Evolutionary conservation across 2,113 vertebrate species (phyloP), one percentile per base, ranked within the genome.

Genomic region (Otus sunia): DNA sequence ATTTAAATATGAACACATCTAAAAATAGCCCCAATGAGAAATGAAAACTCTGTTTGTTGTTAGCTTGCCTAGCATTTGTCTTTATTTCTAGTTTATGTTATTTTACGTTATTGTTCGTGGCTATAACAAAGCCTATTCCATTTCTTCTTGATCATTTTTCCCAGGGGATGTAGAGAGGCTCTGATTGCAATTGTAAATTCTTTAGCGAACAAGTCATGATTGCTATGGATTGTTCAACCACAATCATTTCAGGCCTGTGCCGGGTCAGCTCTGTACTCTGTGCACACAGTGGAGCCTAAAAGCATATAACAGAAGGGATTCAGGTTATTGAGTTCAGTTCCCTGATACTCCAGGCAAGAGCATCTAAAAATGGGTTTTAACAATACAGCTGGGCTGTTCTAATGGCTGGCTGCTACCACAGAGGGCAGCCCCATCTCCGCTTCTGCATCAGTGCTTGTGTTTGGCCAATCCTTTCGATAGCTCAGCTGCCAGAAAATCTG

Each of bases 71-170:
- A 81, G 80, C 75, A 39, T 89, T 96, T 95, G 76, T 87, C 91
- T 96, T 95, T 95, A 81, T 96, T 95, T 94, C 86, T 83, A 71
- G 41, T 91, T 96, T 93, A 81, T 92, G 93, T 79, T 95, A 80
- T 84, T 95, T 84, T 76, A 84, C 1, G 0, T 92, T 91, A 36
- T n/a, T 88, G 69, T 97, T 80, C 6, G 0, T 94, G 77, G 85
- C 5, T 92, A 71, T 87, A 96, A 89, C 90, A 94, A 92, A 95
- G 71, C 81, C 72, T 83, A 45, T 85, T 94, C 92, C 43, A 76
- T 92, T 94, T 63, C 90, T 88, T 37, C 89, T 45, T 93, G 71
- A 94, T 89, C 83, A 84, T 88, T 97, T 95, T 91, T 64, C 93
- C 82, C 74, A 41, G 79, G 41, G 59, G 94, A 90, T 39, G 67